These are phyloP conservation scores for Hydraecia micacea DNA, from an alignment of 2,888 invertebrate genomes.

Conservation along the genomic window DNA sequence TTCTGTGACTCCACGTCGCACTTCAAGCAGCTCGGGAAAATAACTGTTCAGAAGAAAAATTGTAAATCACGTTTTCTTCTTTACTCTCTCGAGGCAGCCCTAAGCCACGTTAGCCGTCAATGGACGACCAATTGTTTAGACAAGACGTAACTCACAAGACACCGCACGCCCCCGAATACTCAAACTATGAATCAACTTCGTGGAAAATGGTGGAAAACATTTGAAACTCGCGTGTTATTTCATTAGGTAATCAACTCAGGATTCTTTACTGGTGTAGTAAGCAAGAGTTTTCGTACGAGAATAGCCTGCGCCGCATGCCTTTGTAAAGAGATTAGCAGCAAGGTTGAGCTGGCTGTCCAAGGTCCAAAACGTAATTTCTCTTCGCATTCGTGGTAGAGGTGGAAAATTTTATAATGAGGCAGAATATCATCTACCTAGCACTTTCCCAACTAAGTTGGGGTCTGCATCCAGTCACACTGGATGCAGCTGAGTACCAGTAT, in stretches of 20 bases:
- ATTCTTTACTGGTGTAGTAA: constrained; percentile 22
- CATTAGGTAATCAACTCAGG: constrained; percentile 24
- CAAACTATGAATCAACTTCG: constrained; percentile 61
- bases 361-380: not conserved
- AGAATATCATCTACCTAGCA: not conserved
- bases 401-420: not conserved
- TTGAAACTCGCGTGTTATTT: constrained; percentile 25
- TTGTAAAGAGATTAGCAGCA: constrained; percentile 2
- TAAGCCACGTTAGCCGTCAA: constrained; percentile 66
- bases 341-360: constrained; percentile 5
- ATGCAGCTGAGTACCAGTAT: no score
- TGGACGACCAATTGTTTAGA: constrained; percentile 74
- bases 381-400: not conserved
- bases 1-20: not conserved
- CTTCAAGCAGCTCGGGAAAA: not conserved
- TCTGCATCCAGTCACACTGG: no score
- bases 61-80: not conserved
- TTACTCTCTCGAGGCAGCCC: constrained; percentile 28
- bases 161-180: constrained; percentile 61
- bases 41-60: not conserved
- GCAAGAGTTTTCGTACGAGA: constrained; percentile 35
- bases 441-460: no score
- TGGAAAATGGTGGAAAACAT: constrained; percentile 66
- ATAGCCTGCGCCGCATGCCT: constrained; percentile 28
- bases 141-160: constrained; percentile 65